Percentiles rank a stretch among this genome's conserved stretches.
phyloP scores from a whole-genome alignment of 2,113 vertebrate genomes.

The Neodon shergylaensis region DNA sequence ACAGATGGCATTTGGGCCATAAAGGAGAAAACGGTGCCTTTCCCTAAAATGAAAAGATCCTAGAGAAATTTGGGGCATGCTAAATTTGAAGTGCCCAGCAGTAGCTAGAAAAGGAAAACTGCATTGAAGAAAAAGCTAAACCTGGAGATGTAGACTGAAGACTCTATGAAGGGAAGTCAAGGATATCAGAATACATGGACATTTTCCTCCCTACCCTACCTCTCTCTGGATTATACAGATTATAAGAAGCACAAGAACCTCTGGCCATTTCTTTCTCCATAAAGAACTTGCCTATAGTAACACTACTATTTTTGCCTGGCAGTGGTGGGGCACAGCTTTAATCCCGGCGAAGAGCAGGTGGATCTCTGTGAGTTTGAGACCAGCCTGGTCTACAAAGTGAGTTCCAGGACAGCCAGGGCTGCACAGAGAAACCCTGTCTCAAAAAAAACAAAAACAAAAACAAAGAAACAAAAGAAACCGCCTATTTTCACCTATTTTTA shows the following conservation, averaged over 20 bases:
- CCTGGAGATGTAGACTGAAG: not conserved
- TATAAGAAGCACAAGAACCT: not conserved
- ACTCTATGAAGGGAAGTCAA: not conserved
- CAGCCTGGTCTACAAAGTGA: not conserved
- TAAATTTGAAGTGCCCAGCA: not conserved
- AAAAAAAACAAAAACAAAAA: no score
- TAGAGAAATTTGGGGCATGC: not conserved
- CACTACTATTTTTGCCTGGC: not conserved
- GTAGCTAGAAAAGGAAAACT: conserved; percentile 1
- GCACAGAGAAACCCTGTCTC: not conserved
- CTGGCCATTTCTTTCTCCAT: conserved; percentile 8
- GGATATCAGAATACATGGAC: not conserved
- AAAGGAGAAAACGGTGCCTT: not conserved
- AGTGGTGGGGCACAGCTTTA: not conserved
- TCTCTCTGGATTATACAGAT: not conserved
- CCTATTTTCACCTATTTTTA: no score
- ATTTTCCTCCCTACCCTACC: no score
- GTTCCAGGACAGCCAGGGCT: not conserved
- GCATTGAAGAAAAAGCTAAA: not conserved
- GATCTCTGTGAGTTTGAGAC: not conserved
- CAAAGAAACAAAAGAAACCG: not conserved
- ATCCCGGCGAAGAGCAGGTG: not conserved
- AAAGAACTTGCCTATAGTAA: conserved; percentile 22
- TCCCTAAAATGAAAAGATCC: not conserved
- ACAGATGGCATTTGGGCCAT: not conserved